Evolutionary conservation across 2,888 invertebrate genomes (phyloP).

Genomic region (Cephus nigrinus): DNA sequence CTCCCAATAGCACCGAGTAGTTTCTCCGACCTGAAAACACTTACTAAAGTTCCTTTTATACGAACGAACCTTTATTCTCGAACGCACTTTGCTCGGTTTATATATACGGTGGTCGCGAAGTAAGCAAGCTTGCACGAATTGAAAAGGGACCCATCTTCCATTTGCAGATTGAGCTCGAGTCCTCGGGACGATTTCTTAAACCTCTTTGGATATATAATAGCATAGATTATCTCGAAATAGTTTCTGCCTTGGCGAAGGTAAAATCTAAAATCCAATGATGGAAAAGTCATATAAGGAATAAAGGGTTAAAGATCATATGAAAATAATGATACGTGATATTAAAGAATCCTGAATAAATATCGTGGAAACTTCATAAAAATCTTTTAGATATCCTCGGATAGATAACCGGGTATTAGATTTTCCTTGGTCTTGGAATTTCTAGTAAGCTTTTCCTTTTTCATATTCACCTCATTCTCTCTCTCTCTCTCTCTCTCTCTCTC

Average conservation of each 20-base stretch:
- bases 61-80: constrained; percentile 1
- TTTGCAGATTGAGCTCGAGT: constrained; percentile 41
- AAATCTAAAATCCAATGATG: too few species aligned
- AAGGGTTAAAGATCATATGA: too few species aligned
- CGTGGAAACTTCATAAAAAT: neutral
- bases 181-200: neutral
- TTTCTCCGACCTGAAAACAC: too few species aligned
- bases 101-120: neutral
- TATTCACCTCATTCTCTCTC: constrained; percentile 18
- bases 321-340: neutral
- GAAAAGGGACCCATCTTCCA: constrained; percentile 14
- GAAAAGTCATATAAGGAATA: too few species aligned
- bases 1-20: too few species aligned
- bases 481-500: constrained; percentile 8
- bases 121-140: too few species aligned
- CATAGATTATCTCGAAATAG: too few species aligned
- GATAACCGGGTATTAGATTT: too few species aligned
- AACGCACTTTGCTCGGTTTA: neutral
- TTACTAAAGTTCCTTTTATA: too few species aligned
- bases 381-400: too few species aligned
- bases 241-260: too few species aligned
- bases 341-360: neutral
- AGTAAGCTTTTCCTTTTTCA: constrained; percentile 23
- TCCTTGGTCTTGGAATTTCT: constrained; percentile 23
- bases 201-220: too few species aligned